phyloP scores from a whole-genome alignment of 2,888 invertebrate genomes.

The Nomada flava region DNA sequence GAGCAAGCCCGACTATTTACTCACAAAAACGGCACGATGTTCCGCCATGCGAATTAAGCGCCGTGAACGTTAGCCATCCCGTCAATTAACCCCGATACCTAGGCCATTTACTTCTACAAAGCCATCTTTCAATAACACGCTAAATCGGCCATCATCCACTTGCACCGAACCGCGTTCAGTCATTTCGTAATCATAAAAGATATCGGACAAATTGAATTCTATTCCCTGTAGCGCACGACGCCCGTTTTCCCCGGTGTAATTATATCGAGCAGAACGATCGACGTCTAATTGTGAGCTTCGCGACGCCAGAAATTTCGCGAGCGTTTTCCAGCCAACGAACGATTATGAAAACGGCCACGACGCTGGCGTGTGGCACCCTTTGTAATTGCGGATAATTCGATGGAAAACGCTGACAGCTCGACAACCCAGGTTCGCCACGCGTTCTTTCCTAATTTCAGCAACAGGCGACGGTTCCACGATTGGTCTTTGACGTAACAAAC shows the following conservation, averaged over 20 bases:
- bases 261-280: slow-evolving; percentile 22
- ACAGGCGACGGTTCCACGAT: slow-evolving; percentile 54
- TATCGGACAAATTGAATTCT: slow-evolving; percentile 47
- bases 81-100: slow-evolving; percentile 36
- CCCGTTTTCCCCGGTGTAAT: slow-evolving; percentile 23
- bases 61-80: background rate
- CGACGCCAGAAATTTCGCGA: slow-evolving; percentile 44
- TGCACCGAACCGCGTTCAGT: slow-evolving; percentile 27
- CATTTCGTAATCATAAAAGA: slow-evolving; percentile 28
- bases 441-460: slow-evolving; percentile 55
- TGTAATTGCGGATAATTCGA: slow-evolving; percentile 82
- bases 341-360: slow-evolving; percentile 80
- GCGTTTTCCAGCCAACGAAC: slow-evolving; percentile 65
- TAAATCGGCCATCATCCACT: slow-evolving; percentile 52
- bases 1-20: background rate
- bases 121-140: slow-evolving; percentile 48
- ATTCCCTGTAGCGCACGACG: slow-evolving; percentile 7
- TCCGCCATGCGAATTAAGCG: background rate
- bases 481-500: slow-evolving; percentile 55
- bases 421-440: slow-evolving; percentile 30
- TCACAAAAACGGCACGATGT: background rate
- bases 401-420: slow-evolving; percentile 75
- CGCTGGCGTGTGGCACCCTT: slow-evolving; percentile 58
- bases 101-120: slow-evolving; percentile 39
- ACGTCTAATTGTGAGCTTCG: slow-evolving; percentile 14